Conservation (phyloP, 2,113 vertebrate species). For the Pitta sordida region DNA sequence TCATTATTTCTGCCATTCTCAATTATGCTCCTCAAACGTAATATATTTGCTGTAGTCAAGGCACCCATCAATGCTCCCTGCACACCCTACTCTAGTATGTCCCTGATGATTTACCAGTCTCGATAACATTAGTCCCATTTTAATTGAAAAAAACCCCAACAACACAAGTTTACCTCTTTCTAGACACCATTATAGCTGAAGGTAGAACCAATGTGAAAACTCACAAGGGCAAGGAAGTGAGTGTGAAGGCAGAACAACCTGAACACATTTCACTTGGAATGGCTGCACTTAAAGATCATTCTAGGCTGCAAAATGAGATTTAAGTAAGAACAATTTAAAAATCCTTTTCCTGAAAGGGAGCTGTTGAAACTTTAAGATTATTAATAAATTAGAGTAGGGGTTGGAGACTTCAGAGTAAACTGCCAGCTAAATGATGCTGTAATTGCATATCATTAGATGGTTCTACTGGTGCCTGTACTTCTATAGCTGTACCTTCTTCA, state of each 20-base stretch:
- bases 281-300: background rate
- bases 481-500: background rate
- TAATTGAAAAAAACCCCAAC: background rate
- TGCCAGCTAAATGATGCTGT: background rate
- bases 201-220: background rate
- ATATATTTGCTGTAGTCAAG: background rate
- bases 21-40: background rate
- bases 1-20: constrained; percentile 16
- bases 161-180: background rate
- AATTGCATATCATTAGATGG: background rate
- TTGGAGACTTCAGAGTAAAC: background rate
- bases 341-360: background rate
- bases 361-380: background rate
- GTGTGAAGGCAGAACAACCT: background rate
- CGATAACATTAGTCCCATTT: background rate
- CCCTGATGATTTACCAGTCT: background rate
- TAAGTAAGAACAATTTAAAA: background rate
- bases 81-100: background rate
- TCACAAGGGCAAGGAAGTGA: background rate
- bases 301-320: background rate
- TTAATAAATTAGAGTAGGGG: background rate
- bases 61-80: background rate
- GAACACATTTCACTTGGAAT: background rate
- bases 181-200: background rate
- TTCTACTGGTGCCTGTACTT: background rate